phyloP scores from a whole-genome alignment of 2,888 invertebrate genomes.

The Crocallis elinguaria region DNA sequence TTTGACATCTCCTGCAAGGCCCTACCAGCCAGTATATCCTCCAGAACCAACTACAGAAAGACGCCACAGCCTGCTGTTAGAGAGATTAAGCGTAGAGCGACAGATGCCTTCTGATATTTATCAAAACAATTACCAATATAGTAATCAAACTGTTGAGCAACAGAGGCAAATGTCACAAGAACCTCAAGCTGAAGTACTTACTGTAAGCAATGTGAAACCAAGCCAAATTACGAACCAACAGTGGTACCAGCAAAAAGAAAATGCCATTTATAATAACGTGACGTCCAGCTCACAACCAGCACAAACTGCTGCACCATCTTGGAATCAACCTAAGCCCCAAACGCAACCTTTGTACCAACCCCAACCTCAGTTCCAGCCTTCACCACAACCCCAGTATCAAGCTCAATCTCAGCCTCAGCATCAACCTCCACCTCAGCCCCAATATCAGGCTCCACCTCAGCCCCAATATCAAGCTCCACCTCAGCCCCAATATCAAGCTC shows the following conservation, averaged over 20 bases:
- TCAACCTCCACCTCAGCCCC: constrained; percentile 40
- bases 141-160: constrained; percentile 62
- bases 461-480: constrained; percentile 48
- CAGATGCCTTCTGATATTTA: constrained; percentile 72
- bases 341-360: constrained; percentile 47
- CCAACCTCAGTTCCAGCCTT: constrained; percentile 43
- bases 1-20: constrained; percentile 59
- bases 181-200: constrained; percentile 75
- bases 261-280: constrained; percentile 60
- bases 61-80: constrained; percentile 73
- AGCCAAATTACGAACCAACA: constrained; percentile 75
- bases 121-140: constrained; percentile 61
- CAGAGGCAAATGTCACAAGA: constrained; percentile 67
- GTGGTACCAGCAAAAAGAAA: constrained; percentile 76
- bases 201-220: constrained; percentile 76
- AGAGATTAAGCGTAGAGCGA: constrained; percentile 74
- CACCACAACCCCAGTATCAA: constrained; percentile 45
- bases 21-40: constrained; percentile 66
- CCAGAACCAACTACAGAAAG: constrained; percentile 67
- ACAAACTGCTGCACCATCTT: constrained; percentile 26
- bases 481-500: constrained; percentile 46
- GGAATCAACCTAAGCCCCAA: constrained; percentile 52
- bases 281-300: constrained; percentile 48
- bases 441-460: constrained; percentile 41
- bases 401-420: constrained; percentile 37